A percentile compares a stretch with the other conserved stretches of the same genome.
Conservation (phyloP, 1,140 invertebrate species). For the Archivesica marissinica region DNA sequence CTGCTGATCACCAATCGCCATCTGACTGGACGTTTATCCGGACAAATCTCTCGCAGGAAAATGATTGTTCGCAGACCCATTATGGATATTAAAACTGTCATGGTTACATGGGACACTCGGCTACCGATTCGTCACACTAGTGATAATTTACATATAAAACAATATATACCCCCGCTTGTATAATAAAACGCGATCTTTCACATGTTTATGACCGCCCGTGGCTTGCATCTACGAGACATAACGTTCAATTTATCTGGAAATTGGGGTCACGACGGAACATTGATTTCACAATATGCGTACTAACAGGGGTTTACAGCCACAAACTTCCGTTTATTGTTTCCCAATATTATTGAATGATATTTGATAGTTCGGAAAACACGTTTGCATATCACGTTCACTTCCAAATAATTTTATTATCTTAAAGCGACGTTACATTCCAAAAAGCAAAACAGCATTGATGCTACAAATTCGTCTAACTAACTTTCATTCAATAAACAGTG, state of each 20-base stretch:
- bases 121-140: not conserved
- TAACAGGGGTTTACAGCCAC: constrained; percentile 1
- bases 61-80: constrained; percentile 3
- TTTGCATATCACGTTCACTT: too few relatives aligned
- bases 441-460: too few relatives aligned
- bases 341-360: not conserved
- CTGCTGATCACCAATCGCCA: too few relatives aligned
- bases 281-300: not conserved
- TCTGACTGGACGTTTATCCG: too few relatives aligned
- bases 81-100: constrained; percentile 18
- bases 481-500: too few relatives aligned
- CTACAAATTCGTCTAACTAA: too few relatives aligned
- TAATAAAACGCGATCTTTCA: not conserved
- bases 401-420: too few relatives aligned
- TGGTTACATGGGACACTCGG: not conserved
- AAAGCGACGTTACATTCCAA: too few relatives aligned
- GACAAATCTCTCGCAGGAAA: too few relatives aligned
- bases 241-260: not conserved
- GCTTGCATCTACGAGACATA: not conserved
- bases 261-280: not conserved
- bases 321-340: not conserved
- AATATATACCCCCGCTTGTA: not conserved
- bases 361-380: not conserved
- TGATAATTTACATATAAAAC: constrained; percentile 9
- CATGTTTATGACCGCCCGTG: not conserved